These are phyloP conservation scores for Gallinago stenura DNA, from an alignment of 2,797 vertebrate genomes.

Conservation along the genomic window DNA sequence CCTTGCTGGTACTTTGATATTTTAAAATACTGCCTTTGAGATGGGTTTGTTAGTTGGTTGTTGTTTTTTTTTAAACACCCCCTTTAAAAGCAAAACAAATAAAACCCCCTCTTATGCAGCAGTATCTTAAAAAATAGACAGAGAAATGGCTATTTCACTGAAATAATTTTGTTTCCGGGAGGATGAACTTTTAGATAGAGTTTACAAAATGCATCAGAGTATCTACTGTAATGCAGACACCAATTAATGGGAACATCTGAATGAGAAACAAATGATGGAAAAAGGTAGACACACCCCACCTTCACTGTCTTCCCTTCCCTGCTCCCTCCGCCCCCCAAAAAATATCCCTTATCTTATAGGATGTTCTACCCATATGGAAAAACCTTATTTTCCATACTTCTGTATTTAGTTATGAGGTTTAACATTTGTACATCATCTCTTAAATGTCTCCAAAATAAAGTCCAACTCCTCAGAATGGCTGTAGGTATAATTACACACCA, in stretches of 20 bases:
- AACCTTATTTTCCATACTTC: background rate
- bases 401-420: background rate
- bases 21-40: background rate
- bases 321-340: no score
- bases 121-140: background rate
- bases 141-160: background rate
- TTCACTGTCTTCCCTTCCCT: no score
- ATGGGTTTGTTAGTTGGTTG: background rate
- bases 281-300: background rate
- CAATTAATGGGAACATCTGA: background rate
- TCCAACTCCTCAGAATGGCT: background rate
- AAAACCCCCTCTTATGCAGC: background rate
- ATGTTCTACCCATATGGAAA: background rate
- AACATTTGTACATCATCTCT: background rate
- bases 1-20: background rate
- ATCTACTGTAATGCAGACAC: background rate
- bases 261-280: background rate
- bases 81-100: background rate
- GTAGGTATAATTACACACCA: background rate
- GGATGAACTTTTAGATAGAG: background rate
- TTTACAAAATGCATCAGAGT: background rate
- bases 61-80: background rate
- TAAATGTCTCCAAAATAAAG: background rate
- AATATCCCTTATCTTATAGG: accelerated
- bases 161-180: background rate